Percentiles rank a stretch among this genome's conserved stretches.
phyloP scores from a whole-genome alignment of 2,888 invertebrate species.

The Leptothorax acervorum region DNA sequence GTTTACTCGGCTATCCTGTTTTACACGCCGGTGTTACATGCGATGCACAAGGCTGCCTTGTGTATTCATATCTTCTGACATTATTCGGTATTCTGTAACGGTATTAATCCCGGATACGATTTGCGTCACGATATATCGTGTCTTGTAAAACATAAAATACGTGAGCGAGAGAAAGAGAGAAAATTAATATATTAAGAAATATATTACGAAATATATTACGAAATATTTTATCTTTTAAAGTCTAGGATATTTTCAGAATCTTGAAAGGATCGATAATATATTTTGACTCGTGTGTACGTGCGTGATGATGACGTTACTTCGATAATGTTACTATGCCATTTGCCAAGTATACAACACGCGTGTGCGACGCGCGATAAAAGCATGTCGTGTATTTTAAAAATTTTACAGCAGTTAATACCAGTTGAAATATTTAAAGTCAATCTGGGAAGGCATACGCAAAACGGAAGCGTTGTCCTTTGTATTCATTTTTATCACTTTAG shows the following conservation, averaged over 20 bases:
- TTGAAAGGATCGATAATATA: not conserved
- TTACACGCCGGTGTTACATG: slow-evolving; percentile 35
- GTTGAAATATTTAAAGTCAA: slow-evolving; percentile 25
- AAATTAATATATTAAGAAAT: not conserved
- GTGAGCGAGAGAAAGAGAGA: not conserved
- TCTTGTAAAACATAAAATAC: not conserved
- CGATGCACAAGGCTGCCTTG: not conserved
- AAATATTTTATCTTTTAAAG: not conserved
- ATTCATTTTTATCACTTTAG: not conserved
- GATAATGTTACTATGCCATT: not conserved
- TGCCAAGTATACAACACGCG: not conserved
- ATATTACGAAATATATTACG: too few species aligned
- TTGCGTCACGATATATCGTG: not conserved
- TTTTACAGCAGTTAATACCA: not conserved
- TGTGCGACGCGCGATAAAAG: not conserved
- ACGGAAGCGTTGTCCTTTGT: not conserved
- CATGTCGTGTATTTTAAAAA: not conserved
- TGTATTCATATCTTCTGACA: slow-evolving; percentile 9
- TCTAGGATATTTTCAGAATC: not conserved
- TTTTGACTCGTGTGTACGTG: not conserved
- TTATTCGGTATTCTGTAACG: slow-evolving; percentile 27
- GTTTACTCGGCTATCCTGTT: slow-evolving; percentile 35
- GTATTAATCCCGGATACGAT: slow-evolving; percentile 14
- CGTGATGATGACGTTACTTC: not conserved
- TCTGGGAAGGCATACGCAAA: not conserved